Percentiles rank a stretch among this genome's conserved stretches.
Evolutionary conservation across 2,888 invertebrate species (phyloP).

Genomic region (Malacosoma neustria): DNA sequence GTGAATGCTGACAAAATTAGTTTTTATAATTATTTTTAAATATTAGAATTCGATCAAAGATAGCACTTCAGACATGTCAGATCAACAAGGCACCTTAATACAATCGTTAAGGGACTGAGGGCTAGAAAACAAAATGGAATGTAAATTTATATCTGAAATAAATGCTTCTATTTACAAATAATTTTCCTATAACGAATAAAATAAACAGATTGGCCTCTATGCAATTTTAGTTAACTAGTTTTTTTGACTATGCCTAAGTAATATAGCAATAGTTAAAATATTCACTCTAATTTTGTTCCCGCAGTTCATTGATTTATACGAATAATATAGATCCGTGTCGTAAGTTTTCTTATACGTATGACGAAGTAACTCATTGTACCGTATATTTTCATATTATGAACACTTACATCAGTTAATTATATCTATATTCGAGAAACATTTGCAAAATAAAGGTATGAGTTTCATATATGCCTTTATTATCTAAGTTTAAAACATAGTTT

Average conservation of each 20-base stretch:
- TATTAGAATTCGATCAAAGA: too few relatives aligned
- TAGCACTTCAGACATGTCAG: background rate
- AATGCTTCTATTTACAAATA: slow-evolving; percentile 42
- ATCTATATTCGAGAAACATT: too few relatives aligned
- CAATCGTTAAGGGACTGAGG: slow-evolving; percentile 35
- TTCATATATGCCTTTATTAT: too few relatives aligned
- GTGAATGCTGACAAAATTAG: too few relatives aligned
- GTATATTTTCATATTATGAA: too few relatives aligned
- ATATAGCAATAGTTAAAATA: slow-evolving; percentile 18
- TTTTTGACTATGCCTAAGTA: background rate
- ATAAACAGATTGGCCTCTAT: background rate
- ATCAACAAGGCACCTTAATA: slow-evolving; percentile 20
- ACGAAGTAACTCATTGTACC: too few relatives aligned
- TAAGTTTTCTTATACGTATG: too few relatives aligned
- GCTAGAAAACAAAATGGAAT: slow-evolving; percentile 49
- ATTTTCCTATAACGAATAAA: background rate
- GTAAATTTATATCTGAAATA: slow-evolving; percentile 43
- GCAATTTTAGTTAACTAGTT: slow-evolving; percentile 16
- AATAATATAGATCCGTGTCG: too few relatives aligned
- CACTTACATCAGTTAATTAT: too few relatives aligned
- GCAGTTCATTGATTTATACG: slow-evolving; percentile 16
- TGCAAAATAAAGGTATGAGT: too few relatives aligned
- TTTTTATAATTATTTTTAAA: too few relatives aligned
- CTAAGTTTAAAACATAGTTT: too few relatives aligned
- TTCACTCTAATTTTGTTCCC: slow-evolving; percentile 50